phyloP scores from a whole-genome alignment of 2,113 vertebrate genomes.

The Ploceus nigricollis region DNA sequence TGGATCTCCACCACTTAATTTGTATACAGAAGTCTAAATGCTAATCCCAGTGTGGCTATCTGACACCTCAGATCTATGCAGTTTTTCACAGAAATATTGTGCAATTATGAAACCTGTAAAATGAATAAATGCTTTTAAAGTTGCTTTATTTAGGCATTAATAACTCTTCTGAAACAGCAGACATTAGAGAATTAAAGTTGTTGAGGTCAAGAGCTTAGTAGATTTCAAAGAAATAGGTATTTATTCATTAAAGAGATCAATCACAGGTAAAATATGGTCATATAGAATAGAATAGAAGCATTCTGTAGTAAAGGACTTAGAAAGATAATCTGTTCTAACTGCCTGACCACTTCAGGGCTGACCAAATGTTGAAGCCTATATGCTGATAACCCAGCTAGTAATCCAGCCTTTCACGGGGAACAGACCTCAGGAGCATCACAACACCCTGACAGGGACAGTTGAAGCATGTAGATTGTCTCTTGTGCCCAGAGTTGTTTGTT shows the following conservation, averaged over 20 bases:
- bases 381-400: neutral
- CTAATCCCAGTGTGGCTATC: neutral
- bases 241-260: neutral
- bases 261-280: neutral
- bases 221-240: neutral
- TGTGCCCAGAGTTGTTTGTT: fast-evolving
- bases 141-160: neutral
- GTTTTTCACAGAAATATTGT: neutral
- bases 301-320: neutral
- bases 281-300: neutral
- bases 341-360: neutral
- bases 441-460: neutral
- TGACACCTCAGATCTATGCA: neutral
- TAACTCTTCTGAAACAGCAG: neutral
- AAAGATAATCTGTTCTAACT: neutral
- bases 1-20: neutral
- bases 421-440: neutral
- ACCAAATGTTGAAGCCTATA: neutral
- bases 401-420: neutral
- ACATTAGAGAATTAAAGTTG: neutral
- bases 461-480: fast-evolving
- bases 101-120: neutral
- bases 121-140: neutral
- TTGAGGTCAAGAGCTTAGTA: neutral
- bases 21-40: neutral